Evolutionary conservation across 2,113 vertebrate species (phyloP).

Genomic region (Camelus dromedarius): DNA sequence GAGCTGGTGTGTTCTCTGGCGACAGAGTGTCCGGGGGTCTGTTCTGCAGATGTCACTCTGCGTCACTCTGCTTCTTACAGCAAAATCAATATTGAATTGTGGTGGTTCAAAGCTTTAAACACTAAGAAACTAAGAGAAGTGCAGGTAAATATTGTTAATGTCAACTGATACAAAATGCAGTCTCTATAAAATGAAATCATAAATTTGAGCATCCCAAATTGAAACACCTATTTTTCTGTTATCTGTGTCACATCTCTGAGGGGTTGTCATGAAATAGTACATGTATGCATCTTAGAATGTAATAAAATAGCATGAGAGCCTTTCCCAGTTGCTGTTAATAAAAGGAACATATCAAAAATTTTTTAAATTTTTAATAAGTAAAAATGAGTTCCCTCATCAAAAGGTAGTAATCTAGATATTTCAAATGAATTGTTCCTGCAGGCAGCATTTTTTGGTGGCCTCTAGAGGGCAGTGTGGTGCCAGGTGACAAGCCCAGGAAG

Average conservation of each 20-base stretch:
- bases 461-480: neutral
- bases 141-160: neutral
- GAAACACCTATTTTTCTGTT: neutral
- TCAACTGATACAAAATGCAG: neutral
- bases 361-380: too few species aligned
- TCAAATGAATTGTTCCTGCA: neutral
- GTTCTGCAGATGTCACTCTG: neutral
- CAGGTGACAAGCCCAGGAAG: neutral
- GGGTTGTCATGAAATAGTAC: neutral
- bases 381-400: too few species aligned
- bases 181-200: neutral
- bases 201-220: neutral
- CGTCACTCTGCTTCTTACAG: neutral
- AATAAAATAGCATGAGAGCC: neutral
- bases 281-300: neutral
- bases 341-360: neutral
- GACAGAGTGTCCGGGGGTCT: neutral
- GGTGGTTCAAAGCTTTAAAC: neutral
- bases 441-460: neutral
- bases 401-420: neutral
- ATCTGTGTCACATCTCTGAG: neutral
- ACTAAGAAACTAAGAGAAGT: neutral
- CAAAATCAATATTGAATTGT: neutral
- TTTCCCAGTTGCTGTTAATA: neutral
- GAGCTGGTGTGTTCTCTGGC: neutral